Percentiles rank a stretch among this genome's conserved stretches.
phyloP scores from a whole-genome alignment of 1,140 invertebrate species.

The Globodera ellingtonae region DNA sequence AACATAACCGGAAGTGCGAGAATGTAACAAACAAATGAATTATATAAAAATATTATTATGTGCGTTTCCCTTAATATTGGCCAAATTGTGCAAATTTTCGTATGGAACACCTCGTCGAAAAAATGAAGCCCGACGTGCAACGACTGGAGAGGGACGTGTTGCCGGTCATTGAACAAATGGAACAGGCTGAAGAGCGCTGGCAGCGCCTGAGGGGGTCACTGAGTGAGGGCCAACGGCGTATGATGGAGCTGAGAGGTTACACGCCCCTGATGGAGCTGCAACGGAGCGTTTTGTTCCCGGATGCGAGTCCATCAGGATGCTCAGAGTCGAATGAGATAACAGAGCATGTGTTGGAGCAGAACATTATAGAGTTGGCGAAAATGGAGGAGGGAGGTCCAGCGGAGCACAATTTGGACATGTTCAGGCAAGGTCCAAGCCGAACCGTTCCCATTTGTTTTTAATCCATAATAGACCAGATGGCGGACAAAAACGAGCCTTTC shows the following conservation, averaged over 20 bases:
- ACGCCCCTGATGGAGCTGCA: not conserved
- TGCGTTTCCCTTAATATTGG: no score
- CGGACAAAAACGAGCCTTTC: not conserved
- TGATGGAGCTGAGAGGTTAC: not conserved
- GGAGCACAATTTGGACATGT: not conserved
- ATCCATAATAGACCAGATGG: not conserved
- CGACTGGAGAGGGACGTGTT: constrained; percentile 11
- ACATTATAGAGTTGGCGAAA: constrained; percentile 5
- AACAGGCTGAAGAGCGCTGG: constrained; percentile 5
- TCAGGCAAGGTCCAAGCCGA: not conserved
- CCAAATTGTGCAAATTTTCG: not conserved
- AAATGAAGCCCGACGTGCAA: constrained; percentile 8
- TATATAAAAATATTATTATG: no score
- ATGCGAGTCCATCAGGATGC: not conserved
- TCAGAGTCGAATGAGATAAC: not conserved
- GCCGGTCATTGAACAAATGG: constrained; percentile 25
- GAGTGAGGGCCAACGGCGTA: constrained; percentile 13
- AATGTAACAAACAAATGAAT: not conserved
- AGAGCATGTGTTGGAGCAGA: constrained; percentile 2
- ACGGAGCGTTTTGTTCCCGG: not conserved
- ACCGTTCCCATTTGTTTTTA: not conserved
- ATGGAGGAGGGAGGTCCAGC: not conserved
- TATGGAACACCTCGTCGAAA: not conserved
- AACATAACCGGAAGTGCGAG: constrained; percentile 16
- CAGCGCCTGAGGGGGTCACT: not conserved